Conservation (phyloP, 2,797 vertebrate species). For the Myotis myotis region DNA sequence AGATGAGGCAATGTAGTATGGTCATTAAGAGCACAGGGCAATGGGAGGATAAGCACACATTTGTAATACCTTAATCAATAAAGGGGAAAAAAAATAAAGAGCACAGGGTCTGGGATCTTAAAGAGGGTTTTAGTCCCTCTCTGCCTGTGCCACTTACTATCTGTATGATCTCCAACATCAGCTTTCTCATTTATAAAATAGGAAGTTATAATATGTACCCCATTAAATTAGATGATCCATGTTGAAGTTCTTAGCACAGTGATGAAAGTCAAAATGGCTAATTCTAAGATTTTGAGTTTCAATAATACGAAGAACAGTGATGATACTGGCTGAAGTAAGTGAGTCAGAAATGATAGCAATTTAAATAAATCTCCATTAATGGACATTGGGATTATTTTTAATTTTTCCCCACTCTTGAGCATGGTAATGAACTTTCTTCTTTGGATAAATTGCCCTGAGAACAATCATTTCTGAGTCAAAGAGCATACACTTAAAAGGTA, state of each 20-base stretch:
- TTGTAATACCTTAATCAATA: too few relatives aligned
- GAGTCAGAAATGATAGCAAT: slow-evolving; percentile 24
- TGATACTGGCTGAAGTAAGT: neutral
- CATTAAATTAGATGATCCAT: neutral
- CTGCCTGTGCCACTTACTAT: neutral
- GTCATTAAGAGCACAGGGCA: neutral
- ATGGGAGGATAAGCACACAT: too few relatives aligned
- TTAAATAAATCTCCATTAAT: slow-evolving; percentile 43
- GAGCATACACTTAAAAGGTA: neutral
- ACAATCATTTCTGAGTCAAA: neutral
- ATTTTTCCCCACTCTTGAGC: slow-evolving; percentile 29
- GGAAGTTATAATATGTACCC: neutral
- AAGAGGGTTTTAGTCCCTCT: neutral
- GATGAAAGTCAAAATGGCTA: neutral
- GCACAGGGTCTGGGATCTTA: neutral
- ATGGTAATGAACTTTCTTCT: neutral
- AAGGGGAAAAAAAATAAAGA: neutral
- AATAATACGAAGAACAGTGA: neutral
- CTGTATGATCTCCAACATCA: slow-evolving; percentile 2
- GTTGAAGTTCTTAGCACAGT: neutral
- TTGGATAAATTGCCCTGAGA: slow-evolving; percentile 3
- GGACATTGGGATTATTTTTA: slow-evolving; percentile 24
- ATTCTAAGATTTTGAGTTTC: slow-evolving; percentile 6
- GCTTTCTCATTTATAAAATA: slow-evolving; percentile 4
- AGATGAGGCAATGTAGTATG: neutral